Percentiles rank a stretch among this genome's conserved stretches.
Evolutionary conservation across 2,113 vertebrate species (phyloP).

Genomic region (Mirza zaza): DNA sequence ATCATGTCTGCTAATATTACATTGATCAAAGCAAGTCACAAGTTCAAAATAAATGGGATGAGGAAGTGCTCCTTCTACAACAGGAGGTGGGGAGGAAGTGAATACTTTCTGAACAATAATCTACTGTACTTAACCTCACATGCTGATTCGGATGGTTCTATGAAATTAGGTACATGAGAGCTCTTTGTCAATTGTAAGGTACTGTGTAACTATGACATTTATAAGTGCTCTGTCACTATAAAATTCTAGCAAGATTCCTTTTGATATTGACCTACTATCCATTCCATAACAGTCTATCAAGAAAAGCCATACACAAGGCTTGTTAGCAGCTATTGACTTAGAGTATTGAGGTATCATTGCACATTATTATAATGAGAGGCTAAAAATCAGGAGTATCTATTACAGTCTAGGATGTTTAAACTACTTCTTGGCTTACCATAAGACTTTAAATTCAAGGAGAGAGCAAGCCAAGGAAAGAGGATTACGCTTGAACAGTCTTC

Average conservation of each 20-base stretch:
- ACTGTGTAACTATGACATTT: background rate
- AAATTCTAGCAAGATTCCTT: constrained; percentile 48
- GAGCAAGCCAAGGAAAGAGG: constrained; percentile 77
- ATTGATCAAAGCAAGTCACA: background rate
- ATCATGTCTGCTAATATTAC: background rate
- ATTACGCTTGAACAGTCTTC: constrained; percentile 81
- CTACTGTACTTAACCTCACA: background rate
- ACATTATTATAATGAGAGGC: constrained; percentile 75
- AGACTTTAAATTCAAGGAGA: constrained; percentile 81
- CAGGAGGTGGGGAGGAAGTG: background rate
- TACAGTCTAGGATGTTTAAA: constrained; percentile 80
- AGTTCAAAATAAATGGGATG: background rate
- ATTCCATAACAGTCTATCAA: constrained; percentile 23
- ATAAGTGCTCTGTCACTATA: constrained; percentile 18
- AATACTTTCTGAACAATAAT: constrained; percentile 6
- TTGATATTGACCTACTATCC: background rate
- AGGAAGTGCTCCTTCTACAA: background rate
- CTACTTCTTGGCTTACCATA: constrained; percentile 75
- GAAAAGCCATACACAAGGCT: constrained; percentile 12
- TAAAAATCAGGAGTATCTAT: constrained; percentile 74
- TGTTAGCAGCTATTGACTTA: constrained; percentile 53
- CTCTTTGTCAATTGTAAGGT: constrained; percentile 13
- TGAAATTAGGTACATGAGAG: constrained; percentile 11
- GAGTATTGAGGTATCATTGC: constrained; percentile 43
- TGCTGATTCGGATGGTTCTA: background rate